These are phyloP conservation scores for Chouioia cunea DNA, from an alignment of 2,888 invertebrate genomes.

Conservation along the genomic window DNA sequence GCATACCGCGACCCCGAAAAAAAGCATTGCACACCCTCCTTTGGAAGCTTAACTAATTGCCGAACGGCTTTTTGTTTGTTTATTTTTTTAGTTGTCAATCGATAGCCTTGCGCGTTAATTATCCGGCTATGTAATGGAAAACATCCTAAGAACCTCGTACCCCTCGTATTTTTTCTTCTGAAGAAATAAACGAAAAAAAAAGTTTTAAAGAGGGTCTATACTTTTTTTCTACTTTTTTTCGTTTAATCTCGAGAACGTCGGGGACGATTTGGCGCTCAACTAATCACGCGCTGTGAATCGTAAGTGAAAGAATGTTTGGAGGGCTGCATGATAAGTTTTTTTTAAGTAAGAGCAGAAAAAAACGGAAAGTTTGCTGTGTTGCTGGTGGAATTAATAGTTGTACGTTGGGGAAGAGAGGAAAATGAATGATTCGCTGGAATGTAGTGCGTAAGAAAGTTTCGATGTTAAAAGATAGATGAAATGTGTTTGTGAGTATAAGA, in stretches of 20 bases:
- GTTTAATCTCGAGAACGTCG: conserved; percentile 23
- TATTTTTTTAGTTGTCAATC: too few relatives aligned
- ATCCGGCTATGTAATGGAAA: conserved; percentile 22
- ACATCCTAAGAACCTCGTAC: conserved; percentile 8
- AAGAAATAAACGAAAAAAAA: conserved; percentile 8
- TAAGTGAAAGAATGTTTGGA: not conserved
- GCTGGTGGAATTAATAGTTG: conserved; percentile 38
- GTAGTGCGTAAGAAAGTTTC: too few relatives aligned
- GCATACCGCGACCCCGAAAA: conserved; percentile 3
- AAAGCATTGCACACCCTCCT: not conserved
- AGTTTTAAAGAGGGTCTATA: conserved; percentile 21
- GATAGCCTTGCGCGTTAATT: too few relatives aligned
- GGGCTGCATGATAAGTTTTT: conserved; percentile 21
- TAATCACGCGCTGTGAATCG: conserved; percentile 24
- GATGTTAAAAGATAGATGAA: too few relatives aligned
- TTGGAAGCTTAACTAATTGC: not conserved
- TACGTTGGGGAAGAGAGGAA: conserved; percentile 12
- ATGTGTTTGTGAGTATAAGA: too few relatives aligned
- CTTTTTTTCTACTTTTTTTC: not conserved
- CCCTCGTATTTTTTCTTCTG: not conserved
- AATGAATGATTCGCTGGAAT: conserved; percentile 27
- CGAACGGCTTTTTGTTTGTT: too few relatives aligned
- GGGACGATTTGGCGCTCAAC: conserved; percentile 34
- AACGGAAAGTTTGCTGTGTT: conserved; percentile 30
- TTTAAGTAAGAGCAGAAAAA: not conserved